These are phyloP conservation scores for Amphimedon queenslandica DNA, from an alignment of 37 sponge, comb jelly and placozoan species.

Conservation along the genomic window DNA sequence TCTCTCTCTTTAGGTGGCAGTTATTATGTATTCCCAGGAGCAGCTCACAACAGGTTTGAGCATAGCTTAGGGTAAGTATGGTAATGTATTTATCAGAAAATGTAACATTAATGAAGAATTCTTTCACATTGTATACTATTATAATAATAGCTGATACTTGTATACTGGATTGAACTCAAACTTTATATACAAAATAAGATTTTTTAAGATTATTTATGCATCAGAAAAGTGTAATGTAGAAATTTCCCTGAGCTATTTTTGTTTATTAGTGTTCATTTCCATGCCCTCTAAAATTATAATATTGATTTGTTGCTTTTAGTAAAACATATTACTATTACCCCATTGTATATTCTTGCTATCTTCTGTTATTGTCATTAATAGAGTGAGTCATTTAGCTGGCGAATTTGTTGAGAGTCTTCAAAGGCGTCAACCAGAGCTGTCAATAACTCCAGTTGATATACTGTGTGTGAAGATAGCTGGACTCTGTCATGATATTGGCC, in stretches of 20 bases:
- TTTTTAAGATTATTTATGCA: no score
- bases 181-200: no score
- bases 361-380: constrained; percentile 12
- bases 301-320: neutral
- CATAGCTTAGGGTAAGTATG: constrained; percentile 88
- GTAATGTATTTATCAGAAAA: no score
- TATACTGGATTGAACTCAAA: no score
- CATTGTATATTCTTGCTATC: neutral
- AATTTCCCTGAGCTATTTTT: neutral
- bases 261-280: neutral
- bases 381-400: constrained; percentile 90
- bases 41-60: constrained; percentile 93
- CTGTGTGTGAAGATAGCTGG: constrained; percentile 96
- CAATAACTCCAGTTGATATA: constrained; percentile 81
- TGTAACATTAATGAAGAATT: no score
- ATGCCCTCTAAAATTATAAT: neutral
- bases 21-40: constrained; percentile 91
- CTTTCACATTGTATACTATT: no score
- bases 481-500: constrained; percentile 94
- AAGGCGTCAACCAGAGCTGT: constrained; percentile 75
- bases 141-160: no score
- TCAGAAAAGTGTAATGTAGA: neutral
- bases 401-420: constrained; percentile 74
- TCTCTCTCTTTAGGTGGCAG: constrained; percentile 52
- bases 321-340: neutral